Evolutionary conservation across 2,888 invertebrate species (phyloP).

Genomic region (Scaeva pyrastri): DNA sequence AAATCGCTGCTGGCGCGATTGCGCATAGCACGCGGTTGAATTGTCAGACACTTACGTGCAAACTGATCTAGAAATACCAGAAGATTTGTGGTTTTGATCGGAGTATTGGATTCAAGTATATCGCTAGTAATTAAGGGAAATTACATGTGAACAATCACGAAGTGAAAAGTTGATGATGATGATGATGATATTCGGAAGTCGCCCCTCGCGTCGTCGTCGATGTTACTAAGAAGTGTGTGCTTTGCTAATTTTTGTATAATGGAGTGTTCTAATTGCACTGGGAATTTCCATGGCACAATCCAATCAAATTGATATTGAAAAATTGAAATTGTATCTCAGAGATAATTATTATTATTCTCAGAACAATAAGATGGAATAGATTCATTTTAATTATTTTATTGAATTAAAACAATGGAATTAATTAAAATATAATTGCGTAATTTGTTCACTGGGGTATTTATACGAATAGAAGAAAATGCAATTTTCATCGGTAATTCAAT

Average conservation of each 20-base stretch:
- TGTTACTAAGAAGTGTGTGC: slow-evolving; percentile 40
- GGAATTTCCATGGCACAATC: slow-evolving; percentile 47
- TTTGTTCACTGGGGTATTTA: slow-evolving; percentile 3
- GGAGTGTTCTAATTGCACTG: slow-evolving; percentile 33
- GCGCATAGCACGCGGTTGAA: slow-evolving; percentile 30
- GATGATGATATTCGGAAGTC: slow-evolving; percentile 61
- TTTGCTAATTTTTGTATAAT: not conserved
- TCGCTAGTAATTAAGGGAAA: slow-evolving; percentile 50
- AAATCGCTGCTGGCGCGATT: slow-evolving; percentile 19
- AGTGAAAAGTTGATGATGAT: not conserved
- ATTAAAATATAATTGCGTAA: slow-evolving; percentile 41
- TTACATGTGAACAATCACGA: slow-evolving; percentile 55
- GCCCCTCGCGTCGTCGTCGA: slow-evolving; percentile 14
- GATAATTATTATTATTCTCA: slow-evolving; percentile 37
- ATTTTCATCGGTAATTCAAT: slow-evolving; percentile 3
- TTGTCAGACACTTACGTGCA: not conserved
- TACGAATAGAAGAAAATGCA: not conserved
- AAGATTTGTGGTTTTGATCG: slow-evolving; percentile 34
- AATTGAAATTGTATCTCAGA: slow-evolving; percentile 39
- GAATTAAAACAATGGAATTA: slow-evolving; percentile 44
- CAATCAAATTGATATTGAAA: not conserved
- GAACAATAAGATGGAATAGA: slow-evolving; percentile 50
- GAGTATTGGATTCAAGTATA: not conserved
- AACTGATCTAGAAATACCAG: slow-evolving; percentile 62
- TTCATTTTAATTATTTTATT: slow-evolving; percentile 49